Evolutionary conservation across 2,113 vertebrate species (phyloP).

Genomic region (Crypturellus undulatus): DNA sequence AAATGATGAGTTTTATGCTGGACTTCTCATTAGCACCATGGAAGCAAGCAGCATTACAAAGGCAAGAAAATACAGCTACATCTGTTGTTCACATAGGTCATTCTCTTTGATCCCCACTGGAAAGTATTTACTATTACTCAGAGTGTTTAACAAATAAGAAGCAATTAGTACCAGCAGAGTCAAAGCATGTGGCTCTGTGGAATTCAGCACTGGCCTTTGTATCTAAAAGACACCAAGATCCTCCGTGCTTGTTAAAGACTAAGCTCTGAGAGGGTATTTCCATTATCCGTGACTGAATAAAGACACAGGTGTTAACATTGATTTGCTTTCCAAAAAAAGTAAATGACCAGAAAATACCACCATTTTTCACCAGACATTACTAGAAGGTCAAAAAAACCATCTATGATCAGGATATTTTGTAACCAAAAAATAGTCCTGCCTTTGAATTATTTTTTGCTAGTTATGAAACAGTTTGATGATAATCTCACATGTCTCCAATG

Average conservation of each 20-base stretch:
- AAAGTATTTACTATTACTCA: conserved; percentile 57
- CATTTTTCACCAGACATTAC: background rate
- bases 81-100: conserved; percentile 40
- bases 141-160: conserved; percentile 21
- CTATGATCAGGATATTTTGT: background rate
- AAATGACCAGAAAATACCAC: background rate
- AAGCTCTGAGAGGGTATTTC: conserved; percentile 4
- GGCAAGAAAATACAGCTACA: conserved; percentile 42
- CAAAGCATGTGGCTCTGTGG: conserved; percentile 25
- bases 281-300: background rate
- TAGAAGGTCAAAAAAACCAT: background rate
- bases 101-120: conserved; percentile 57
- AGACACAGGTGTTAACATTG: background rate
- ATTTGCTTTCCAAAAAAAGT: background rate
- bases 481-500: background rate
- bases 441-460: background rate
- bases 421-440: background rate
- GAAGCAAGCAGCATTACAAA: conserved; percentile 41
- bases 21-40: conserved; percentile 26
- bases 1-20: conserved; percentile 13
- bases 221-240: background rate
- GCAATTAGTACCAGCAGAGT: conserved; percentile 23
- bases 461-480: background rate
- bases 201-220: conserved; percentile 15
- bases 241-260: background rate